Evolutionary conservation across 1,140 invertebrate genomes (phyloP).

Genomic region (Platorchestia sp.): DNA sequence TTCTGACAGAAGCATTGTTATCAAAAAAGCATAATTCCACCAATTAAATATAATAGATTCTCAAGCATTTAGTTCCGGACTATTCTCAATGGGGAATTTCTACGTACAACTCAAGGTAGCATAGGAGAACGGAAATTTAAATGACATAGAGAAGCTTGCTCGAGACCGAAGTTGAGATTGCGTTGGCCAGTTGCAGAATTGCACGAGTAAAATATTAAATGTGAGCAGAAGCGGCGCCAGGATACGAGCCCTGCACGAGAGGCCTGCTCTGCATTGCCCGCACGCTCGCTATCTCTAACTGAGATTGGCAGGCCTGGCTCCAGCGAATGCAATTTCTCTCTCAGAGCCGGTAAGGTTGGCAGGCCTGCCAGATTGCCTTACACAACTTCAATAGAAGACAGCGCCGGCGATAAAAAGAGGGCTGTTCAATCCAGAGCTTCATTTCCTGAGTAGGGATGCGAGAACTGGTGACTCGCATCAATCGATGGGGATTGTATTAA

Average conservation of each 20-base stretch:
- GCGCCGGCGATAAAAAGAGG: neutral
- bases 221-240: neutral
- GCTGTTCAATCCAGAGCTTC: neutral
- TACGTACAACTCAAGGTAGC: too few species aligned
- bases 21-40: too few species aligned
- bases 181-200: too few species aligned
- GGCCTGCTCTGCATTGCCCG: neutral
- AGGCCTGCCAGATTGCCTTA: neutral
- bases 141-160: too few species aligned
- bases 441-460: neutral
- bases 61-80: too few species aligned
- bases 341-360: neutral
- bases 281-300: neutral
- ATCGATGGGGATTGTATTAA: neutral
- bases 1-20: neutral
- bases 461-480: neutral
- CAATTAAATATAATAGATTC: too few species aligned
- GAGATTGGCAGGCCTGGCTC: neutral
- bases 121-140: too few species aligned
- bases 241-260: neutral
- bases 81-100: too few species aligned
- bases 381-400: neutral
- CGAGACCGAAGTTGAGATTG: too few species aligned
- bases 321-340: neutral
- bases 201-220: neutral